These are phyloP conservation scores for Drosophila suzukii DNA, from an alignment of 1,140 invertebrate genomes.

Conservation along the genomic window DNA sequence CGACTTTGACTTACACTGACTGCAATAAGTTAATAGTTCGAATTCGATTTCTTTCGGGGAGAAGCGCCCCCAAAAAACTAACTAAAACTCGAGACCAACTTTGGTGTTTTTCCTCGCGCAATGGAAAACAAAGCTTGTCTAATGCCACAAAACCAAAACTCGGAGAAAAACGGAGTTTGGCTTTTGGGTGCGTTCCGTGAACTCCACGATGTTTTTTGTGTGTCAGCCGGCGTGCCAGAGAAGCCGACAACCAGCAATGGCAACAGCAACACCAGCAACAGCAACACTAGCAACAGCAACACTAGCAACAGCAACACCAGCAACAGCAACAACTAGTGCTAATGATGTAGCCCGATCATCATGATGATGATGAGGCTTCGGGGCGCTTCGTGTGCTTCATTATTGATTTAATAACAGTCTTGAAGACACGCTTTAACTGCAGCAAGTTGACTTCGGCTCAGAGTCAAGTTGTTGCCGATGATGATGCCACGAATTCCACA, in stretches of 20 bases:
- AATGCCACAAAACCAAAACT: slow-evolving; percentile 42
- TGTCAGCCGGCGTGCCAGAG: slow-evolving; percentile 73
- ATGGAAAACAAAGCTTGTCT: slow-evolving; percentile 62
- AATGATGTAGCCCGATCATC: slow-evolving; percentile 70
- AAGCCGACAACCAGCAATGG: slow-evolving; percentile 45
- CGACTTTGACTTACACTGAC: slow-evolving; percentile 69
- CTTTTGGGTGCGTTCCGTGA: slow-evolving; percentile 84
- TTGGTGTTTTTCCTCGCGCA: slow-evolving; percentile 6
- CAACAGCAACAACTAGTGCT: slow-evolving; percentile 53
- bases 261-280: slow-evolving; percentile 18
- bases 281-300: slow-evolving; percentile 28
- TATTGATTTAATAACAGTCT: slow-evolving; percentile 83
- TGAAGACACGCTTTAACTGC: slow-evolving; percentile 81
- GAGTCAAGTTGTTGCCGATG: slow-evolving; percentile 71
- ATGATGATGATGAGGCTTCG: slow-evolving; percentile 49
- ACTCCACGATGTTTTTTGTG: slow-evolving; percentile 83
- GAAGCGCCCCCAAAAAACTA: slow-evolving; percentile 58
- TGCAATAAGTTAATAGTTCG: slow-evolving; percentile 83
- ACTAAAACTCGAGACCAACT: slow-evolving; percentile 23
- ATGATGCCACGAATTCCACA: slow-evolving; percentile 74
- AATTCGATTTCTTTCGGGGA: slow-evolving; percentile 63
- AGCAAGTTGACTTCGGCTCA: slow-evolving; percentile 53
- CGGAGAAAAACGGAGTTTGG: slow-evolving; percentile 68
- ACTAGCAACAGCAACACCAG: slow-evolving; percentile 15
- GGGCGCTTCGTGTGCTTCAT: slow-evolving; percentile 81